Percentiles rank a stretch among this genome's conserved stretches.
Conservation (phyloP, 2,797 vertebrate genomes). For the Xenentodon cancila region DNA sequence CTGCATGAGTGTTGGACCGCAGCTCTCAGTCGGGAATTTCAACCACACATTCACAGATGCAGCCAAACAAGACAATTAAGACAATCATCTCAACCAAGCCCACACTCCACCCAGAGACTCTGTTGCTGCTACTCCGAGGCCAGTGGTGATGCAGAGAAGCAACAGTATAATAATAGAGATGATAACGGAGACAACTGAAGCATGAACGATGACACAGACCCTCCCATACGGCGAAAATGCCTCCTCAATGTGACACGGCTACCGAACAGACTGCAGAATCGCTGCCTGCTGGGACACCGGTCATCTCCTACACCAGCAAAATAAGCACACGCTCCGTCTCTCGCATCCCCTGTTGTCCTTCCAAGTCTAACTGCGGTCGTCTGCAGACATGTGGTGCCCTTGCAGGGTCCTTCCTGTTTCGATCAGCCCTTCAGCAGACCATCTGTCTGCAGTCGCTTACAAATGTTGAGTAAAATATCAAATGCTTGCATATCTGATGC, state of each 20-base stretch:
- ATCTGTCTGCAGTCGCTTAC: constrained; percentile 48
- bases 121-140: neutral
- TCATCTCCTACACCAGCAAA: constrained; percentile 23
- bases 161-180: neutral
- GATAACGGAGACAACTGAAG: constrained; percentile 18
- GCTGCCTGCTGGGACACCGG: constrained; percentile 50
- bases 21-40: too few species aligned
- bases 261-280: constrained; percentile 60
- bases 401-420: constrained; percentile 27
- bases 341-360: constrained; percentile 27
- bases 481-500: neutral
- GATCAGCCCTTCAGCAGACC: constrained; percentile 38
- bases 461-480: constrained; percentile 1
- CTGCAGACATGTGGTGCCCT: constrained; percentile 33
- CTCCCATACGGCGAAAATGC: constrained; percentile 31
- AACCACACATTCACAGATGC: neutral
- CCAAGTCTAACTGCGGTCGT: constrained; percentile 12
- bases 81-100: neutral
- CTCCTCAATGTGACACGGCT: constrained; percentile 52
- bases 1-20: too few species aligned
- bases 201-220: constrained; percentile 24
- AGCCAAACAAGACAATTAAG: neutral
- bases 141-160: neutral
- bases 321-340: constrained; percentile 24
- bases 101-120: neutral